Percentiles rank a stretch among this genome's conserved stretches.
phyloP scores from a whole-genome alignment of 2,888 invertebrate species.

The Drosophila prostipennis region DNA sequence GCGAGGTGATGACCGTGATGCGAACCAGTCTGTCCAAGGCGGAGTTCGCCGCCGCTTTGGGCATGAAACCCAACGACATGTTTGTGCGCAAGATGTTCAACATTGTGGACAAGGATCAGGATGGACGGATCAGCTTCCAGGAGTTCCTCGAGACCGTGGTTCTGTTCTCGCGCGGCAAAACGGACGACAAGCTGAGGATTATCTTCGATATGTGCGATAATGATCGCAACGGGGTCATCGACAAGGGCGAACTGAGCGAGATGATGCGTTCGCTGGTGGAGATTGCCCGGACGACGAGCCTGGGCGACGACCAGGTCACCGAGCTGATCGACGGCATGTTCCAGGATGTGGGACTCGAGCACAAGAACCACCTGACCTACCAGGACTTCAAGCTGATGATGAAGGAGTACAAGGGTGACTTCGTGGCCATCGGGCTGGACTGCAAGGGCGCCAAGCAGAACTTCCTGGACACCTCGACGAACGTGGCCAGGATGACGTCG shows the following conservation, averaged over 20 bases:
- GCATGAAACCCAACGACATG: conserved; percentile 97
- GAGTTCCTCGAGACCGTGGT: conserved; percentile 98
- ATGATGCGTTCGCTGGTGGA: conserved; percentile 97
- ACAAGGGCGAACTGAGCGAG: conserved; percentile 95
- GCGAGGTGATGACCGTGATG: conserved; percentile 96
- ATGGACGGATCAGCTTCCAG: conserved; percentile 97
- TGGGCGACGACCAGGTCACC: conserved; percentile 95
- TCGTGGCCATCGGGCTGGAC: conserved; percentile 96
- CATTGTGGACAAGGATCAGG: conserved; percentile 97
- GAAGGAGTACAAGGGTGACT: conserved; percentile 98
- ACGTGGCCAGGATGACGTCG: conserved; percentile 97
- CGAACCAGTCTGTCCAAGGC: conserved; percentile 94
- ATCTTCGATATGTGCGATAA: conserved; percentile 99
- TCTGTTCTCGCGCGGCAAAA: conserved; percentile 95
- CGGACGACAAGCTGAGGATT: conserved; percentile 96
- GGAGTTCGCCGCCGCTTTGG: conserved; percentile 97
- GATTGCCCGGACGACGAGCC: conserved; percentile 95
- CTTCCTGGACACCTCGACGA: conserved; percentile 96
- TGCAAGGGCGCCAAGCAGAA: conserved; percentile 98
- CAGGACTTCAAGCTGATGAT: conserved; percentile 97
- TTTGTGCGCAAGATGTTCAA: conserved; percentile 99
- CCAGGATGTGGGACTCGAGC: conserved; percentile 94
- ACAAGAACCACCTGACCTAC: conserved; percentile 95
- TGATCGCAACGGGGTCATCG: conserved; percentile 96
- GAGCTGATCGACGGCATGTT: conserved; percentile 98